Base-by-base conservation (phyloP, 2,113 vertebrate species). In the Entosphenus tridentatus region DNA sequence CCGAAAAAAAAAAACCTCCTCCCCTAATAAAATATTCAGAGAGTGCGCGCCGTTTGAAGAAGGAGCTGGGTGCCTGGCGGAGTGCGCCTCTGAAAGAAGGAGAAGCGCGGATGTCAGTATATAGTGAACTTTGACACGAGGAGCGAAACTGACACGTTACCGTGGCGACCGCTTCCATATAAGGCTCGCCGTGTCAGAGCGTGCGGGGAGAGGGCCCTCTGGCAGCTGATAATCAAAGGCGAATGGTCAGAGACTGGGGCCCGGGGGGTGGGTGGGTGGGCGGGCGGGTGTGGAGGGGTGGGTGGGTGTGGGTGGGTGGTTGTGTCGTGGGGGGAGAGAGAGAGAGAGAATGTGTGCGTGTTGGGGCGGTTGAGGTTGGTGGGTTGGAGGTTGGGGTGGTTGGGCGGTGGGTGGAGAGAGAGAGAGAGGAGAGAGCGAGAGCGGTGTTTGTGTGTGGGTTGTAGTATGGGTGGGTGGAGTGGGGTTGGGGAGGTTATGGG, bases 101-200 rank as follows among this genome's bases (percentile, higher is more conserved):
- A 11, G 62, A 65, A 65, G 91, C 85, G 85, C 89, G 85, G 92
- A 92, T 93, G 88, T 93, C 91, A 92, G 91, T 95, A 92, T 96
- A 95, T 95, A 95, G 90, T 96, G 91, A 96, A 96, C 91, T 96
- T 96, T 96, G 91, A 96, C 91, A 93, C 91, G 88, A 95, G 89
- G 95, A 96, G 93, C 95, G 88, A 96, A 90, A 96, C 88, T 95
- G 90, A 95, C 91, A 96, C 90, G 91, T 95, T 92, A 90, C 90
- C 93, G 95, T 96, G 90, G 90, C 92, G 90, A 95, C 93, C 86
- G 85, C 87, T 95, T 86, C 90, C 90, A 95, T 95, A 95, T 96
- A 96, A 95, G 91, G 91, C 87, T 88, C 85, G 62, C 89, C 86
- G 80, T 93, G 91, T 96, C 91, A 95, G 89, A 86, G 91, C 95